A percentile compares a stretch with the other conserved stretches of the same genome.
Evolutionary conservation across 1,140 invertebrate genomes (phyloP).

Genomic region (Drosophila seguyi): DNA sequence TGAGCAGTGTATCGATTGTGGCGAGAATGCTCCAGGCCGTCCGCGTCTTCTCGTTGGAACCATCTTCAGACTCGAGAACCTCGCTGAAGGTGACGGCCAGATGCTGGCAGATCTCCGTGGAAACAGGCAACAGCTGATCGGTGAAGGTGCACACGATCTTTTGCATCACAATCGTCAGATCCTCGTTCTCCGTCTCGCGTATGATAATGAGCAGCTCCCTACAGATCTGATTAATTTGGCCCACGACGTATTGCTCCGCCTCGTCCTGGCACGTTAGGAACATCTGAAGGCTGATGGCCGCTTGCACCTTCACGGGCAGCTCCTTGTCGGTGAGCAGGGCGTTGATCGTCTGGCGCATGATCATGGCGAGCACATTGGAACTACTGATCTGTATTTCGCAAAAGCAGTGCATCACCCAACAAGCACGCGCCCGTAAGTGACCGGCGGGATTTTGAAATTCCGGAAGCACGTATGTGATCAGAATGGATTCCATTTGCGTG

Average conservation of each 20-base stretch:
- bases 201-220: conserved; percentile 96
- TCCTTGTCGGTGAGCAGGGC: conserved; percentile 95
- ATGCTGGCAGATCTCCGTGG: conserved; percentile 97
- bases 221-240: conserved; percentile 93
- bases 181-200: conserved; percentile 98
- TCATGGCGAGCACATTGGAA: conserved; percentile 92
- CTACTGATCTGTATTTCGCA: conserved; percentile 95
- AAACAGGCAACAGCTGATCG: conserved; percentile 95
- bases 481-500: conserved; percentile 96
- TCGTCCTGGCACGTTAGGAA: conserved; percentile 94
- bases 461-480: conserved; percentile 96
- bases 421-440: conserved; percentile 97
- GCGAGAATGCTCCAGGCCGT: conserved; percentile 98
- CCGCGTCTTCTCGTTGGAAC: conserved; percentile 97
- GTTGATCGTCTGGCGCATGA: conserved; percentile 91
- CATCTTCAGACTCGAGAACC: conserved; percentile 93
- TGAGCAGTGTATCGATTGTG: conserved; percentile 97
- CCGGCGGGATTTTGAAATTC: conserved; percentile 94
- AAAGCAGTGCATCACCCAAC: conserved; percentile 98
- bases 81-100: conserved; percentile 95
- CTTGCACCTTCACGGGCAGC: conserved; percentile 98
- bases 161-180: conserved; percentile 97
- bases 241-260: conserved; percentile 93
- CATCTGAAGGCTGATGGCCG: conserved; percentile 97
- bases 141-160: conserved; percentile 97